phyloP scores from a whole-genome alignment of 92 coral and sea anemone species.

The Galaxea fascicularis region DNA sequence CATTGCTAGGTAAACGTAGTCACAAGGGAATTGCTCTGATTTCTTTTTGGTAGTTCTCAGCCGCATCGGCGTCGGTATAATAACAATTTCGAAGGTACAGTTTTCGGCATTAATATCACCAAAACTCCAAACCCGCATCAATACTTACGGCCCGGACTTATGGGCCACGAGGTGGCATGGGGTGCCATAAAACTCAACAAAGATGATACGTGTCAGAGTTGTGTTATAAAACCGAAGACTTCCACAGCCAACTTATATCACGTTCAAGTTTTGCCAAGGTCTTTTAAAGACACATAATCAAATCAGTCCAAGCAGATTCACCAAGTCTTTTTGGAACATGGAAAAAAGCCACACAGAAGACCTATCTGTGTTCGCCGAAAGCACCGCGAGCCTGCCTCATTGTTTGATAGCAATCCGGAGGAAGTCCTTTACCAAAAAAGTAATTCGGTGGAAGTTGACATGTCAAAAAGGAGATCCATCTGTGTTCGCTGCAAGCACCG shows the following conservation, averaged over 20 bases:
- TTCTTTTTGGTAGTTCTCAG: slow-evolving; percentile 27
- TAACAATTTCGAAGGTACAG: slow-evolving; percentile 17
- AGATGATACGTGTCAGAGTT: background rate
- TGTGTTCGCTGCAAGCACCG: too few species aligned
- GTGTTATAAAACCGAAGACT: slow-evolving; percentile 6
- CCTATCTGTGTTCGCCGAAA: slow-evolving; percentile 24
- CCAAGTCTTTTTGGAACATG: slow-evolving; percentile 12
- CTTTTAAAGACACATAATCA: slow-evolving; percentile 13
- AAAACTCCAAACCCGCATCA: slow-evolving; percentile 21
- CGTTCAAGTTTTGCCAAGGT: slow-evolving; percentile 8
- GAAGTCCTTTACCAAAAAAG: background rate
- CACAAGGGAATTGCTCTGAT: slow-evolving; percentile 30
- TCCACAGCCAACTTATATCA: background rate
- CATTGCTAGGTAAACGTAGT: slow-evolving; percentile 20
- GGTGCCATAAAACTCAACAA: too few species aligned
- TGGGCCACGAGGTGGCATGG: slow-evolving; percentile 19
- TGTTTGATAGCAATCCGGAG: slow-evolving; percentile 7
- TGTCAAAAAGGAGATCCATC: too few species aligned
- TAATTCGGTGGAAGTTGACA: background rate
- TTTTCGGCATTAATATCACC: slow-evolving; percentile 17
- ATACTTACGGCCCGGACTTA: slow-evolving; percentile 11
- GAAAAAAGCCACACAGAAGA: slow-evolving; percentile 1
- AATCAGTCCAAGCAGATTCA: slow-evolving; percentile 18
- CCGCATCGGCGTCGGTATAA: slow-evolving; percentile 8
- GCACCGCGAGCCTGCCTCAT: background rate